Evolutionary conservation across 35 echinoderm and acorn worm genomes (phyloP).

Genomic region (Lytechinus variegatus): DNA sequence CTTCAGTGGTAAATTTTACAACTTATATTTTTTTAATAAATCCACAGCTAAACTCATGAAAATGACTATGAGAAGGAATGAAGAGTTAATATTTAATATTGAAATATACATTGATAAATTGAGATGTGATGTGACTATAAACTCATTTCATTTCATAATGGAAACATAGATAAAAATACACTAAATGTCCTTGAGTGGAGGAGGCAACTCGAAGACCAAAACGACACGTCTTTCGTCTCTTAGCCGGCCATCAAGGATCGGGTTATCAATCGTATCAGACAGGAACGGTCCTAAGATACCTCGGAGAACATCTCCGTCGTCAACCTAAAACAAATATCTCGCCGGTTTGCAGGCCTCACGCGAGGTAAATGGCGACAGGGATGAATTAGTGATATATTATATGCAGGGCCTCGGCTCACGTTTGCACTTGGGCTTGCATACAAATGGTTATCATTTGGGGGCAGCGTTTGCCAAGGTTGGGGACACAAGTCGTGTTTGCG

Average conservation of each 20-base stretch:
- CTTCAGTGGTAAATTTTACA: no score
- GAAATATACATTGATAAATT: background rate
- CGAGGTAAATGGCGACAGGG: background rate
- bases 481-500: background rate
- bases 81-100: background rate
- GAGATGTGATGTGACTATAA: no score
- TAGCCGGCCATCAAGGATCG: background rate
- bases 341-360: background rate
- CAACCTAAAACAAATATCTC: constrained; percentile 13
- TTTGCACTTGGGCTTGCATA: background rate
- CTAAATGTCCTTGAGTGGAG: background rate
- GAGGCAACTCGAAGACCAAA: background rate
- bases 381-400: constrained; percentile 15
- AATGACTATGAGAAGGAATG: no score
- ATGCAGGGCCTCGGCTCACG: background rate
- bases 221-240: background rate
- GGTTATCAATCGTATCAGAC: background rate
- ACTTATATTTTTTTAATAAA: no score
- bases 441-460: background rate
- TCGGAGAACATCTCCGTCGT: background rate
- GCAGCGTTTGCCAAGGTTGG: background rate
- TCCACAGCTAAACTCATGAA: no score
- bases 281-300: background rate
- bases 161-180: background rate
- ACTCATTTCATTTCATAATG: background rate